Percentiles rank a stretch among this genome's conserved stretches.
Conservation (phyloP, 2,797 vertebrate species). For the Luscinia luscinia region DNA sequence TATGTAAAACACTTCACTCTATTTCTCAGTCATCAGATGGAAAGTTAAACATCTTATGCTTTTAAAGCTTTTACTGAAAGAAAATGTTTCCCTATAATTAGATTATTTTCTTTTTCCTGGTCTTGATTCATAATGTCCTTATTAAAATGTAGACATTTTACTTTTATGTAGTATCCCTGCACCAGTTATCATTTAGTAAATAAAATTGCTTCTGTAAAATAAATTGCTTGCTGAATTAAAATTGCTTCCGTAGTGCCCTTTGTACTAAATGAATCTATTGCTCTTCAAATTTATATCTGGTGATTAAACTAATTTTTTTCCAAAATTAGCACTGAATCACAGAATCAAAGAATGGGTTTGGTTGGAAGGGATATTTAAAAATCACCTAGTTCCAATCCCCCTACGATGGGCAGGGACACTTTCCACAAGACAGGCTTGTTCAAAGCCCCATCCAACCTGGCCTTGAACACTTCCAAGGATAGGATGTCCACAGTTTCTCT, state of each 20-base stretch:
- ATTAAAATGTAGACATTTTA: neutral
- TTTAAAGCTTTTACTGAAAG: neutral
- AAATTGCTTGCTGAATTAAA: neutral
- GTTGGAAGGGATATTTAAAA: neutral
- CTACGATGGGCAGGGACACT: fast-evolving
- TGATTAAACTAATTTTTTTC: neutral
- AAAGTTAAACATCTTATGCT: neutral
- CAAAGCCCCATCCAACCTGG: neutral
- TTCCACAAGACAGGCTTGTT: neutral
- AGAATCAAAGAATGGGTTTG: neutral
- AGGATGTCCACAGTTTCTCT: neutral
- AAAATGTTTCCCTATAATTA: neutral
- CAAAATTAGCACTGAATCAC: neutral
- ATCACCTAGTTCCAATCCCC: fast-evolving
- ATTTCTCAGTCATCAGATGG: neutral
- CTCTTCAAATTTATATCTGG: neutral
- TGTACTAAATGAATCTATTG: neutral
- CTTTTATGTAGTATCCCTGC: neutral
- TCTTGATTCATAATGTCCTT: neutral
- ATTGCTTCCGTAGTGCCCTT: neutral
- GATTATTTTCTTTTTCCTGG: neutral
- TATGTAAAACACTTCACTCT: neutral
- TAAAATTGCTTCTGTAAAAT: neutral
- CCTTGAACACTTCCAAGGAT: neutral
- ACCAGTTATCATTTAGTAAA: neutral